These are phyloP conservation scores for Phyllotreta cruciferae DNA, from an alignment of 2,888 invertebrate species.

Conservation along the genomic window DNA sequence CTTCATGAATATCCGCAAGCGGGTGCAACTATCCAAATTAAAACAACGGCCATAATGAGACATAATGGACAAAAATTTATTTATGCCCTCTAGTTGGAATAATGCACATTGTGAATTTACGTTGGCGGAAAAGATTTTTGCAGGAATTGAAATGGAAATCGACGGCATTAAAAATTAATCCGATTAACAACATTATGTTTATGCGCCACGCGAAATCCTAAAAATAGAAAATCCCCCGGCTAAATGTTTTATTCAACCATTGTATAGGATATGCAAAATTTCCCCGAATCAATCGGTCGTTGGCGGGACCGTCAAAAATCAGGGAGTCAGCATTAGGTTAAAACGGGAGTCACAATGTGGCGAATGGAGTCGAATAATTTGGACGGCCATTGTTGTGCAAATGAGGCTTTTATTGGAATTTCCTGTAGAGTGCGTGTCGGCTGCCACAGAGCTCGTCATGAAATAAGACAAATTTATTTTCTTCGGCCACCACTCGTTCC, in stretches of 20 bases:
- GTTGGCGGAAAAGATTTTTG: too few species aligned
- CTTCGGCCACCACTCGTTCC: slow-evolving; percentile 42
- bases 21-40: too few species aligned
- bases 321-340: slow-evolving; percentile 35
- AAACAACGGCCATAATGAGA: too few species aligned
- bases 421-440: slow-evolving; percentile 54
- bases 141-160: too few species aligned
- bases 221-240: background rate
- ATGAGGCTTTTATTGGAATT: slow-evolving; percentile 58
- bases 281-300: slow-evolving; percentile 43
- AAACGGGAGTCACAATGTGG: slow-evolving; percentile 44
- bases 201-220: background rate
- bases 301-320: slow-evolving; percentile 8
- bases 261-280: slow-evolving; percentile 44
- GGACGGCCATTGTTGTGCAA: slow-evolving; percentile 59
- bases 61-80: too few species aligned
- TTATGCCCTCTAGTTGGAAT: too few species aligned
- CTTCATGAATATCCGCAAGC: too few species aligned
- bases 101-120: too few species aligned
- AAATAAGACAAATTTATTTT: slow-evolving; percentile 56
- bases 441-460: slow-evolving; percentile 49
- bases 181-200: background rate
- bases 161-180: background rate
- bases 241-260: slow-evolving; percentile 41
- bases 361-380: slow-evolving; percentile 56